Conservation (phyloP, 2,113 vertebrate genomes). For the Festucalex cinctus region DNA sequence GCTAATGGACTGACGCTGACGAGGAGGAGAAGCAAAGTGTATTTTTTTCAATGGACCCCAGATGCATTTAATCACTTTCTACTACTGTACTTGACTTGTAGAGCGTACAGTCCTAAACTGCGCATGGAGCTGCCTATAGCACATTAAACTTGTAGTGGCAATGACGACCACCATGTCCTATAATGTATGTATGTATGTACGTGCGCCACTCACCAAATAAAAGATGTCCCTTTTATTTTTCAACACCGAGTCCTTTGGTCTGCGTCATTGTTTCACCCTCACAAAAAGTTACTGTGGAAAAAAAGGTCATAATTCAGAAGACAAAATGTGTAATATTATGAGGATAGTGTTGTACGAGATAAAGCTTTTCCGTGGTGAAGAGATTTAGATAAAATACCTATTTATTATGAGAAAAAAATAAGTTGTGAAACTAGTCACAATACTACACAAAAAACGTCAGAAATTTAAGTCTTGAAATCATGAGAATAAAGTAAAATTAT, state of each 20-base stretch:
- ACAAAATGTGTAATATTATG: no score
- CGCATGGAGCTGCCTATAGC: conserved; percentile 54
- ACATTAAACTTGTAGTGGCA: conserved; percentile 55
- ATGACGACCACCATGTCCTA: conserved; percentile 21
- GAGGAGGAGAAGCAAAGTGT: neutral
- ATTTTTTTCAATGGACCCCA: conserved; percentile 26
- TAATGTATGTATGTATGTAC: neutral
- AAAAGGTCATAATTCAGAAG: no score
- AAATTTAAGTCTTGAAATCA: no score
- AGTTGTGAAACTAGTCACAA: no score
- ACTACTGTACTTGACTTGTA: conserved; percentile 49
- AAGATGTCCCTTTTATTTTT: conserved; percentile 73
- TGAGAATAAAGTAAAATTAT: neutral
- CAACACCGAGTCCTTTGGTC: conserved; percentile 71
- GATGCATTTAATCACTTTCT: conserved; percentile 62
- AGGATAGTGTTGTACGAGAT: no score
- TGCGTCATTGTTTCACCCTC: conserved; percentile 54
- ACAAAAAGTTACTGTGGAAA: no score
- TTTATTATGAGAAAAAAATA: no score
- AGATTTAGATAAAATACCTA: no score
- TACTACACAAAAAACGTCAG: no score
- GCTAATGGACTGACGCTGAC: neutral
- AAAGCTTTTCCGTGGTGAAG: no score
- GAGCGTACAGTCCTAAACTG: conserved; percentile 46
- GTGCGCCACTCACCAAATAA: conserved; percentile 60